Evolutionary conservation across 2,797 vertebrate species (phyloP).

Genomic region (Knipowitschia caucasica): DNA sequence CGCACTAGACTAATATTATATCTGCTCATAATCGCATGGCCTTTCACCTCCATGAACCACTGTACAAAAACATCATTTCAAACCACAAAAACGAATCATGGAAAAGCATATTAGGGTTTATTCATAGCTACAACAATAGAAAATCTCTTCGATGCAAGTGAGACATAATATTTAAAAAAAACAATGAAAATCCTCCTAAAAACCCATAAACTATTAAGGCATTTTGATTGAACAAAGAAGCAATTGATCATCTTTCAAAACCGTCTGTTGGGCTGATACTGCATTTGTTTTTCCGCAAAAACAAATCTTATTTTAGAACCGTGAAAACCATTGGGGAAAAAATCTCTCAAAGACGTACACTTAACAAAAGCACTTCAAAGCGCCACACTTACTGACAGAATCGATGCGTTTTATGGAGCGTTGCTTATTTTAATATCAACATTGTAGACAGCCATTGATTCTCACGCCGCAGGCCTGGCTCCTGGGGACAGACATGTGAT

Average conservation of each 20-base stretch:
- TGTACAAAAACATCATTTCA: slow-evolving; percentile 4
- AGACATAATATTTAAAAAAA: not conserved
- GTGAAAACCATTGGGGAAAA: slow-evolving; percentile 8
- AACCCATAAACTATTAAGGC: not conserved
- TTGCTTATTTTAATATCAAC: slow-evolving; percentile 8
- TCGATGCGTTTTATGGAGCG: slow-evolving; percentile 4
- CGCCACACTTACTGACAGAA: slow-evolving; percentile 4
- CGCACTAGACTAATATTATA: slow-evolving; percentile 47
- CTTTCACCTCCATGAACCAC: slow-evolving; percentile 30
- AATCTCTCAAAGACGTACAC: not conserved
- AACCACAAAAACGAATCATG: not conserved
- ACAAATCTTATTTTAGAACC: slow-evolving; percentile 9
- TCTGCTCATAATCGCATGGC: slow-evolving; percentile 11
- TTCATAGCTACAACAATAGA: not conserved
- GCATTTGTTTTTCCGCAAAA: slow-evolving; percentile 4
- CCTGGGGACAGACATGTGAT: not conserved
- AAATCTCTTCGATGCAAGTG: not conserved
- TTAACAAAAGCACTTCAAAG: slow-evolving; percentile 5
- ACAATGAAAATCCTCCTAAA: not conserved
- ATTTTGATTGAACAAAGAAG: slow-evolving; percentile 9
- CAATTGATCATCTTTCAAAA: slow-evolving; percentile 1
- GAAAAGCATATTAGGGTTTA: slow-evolving; percentile 8
- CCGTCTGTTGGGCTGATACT: not conserved
- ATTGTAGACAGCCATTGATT: slow-evolving; percentile 3
- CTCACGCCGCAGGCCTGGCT: not conserved